These are phyloP conservation scores for Tanypteryx hageni DNA, from an alignment of 2,888 invertebrate species.

Conservation along the genomic window DNA sequence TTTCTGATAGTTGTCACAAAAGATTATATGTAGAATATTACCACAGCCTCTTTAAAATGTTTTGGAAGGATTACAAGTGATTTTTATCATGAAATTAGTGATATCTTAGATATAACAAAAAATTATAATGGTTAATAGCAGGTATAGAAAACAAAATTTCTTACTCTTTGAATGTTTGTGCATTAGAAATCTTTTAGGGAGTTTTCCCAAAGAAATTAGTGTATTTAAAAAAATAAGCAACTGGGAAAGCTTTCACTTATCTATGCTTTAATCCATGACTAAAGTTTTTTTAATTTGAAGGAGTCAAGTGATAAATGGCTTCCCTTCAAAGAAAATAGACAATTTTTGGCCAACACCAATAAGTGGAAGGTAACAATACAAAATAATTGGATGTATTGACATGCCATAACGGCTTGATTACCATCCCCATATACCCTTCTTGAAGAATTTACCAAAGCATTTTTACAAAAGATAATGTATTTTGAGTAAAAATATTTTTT, in stretches of 20 bases:
- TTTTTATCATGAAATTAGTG: conserved; percentile 15
- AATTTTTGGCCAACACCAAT: background rate
- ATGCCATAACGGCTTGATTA: conserved; percentile 38
- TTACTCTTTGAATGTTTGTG: background rate
- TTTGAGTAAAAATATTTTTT: conserved; percentile 53
- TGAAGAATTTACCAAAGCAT: conserved; percentile 29
- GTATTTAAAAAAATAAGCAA: background rate
- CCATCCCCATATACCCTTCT: conserved; percentile 9
- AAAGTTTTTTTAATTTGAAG: conserved; percentile 35
- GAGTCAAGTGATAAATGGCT: background rate
- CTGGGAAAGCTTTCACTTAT: conserved; percentile 23
- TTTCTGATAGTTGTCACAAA: background rate
- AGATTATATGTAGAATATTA: conserved; percentile 37
- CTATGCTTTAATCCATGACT: conserved; percentile 17
- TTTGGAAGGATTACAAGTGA: conserved; percentile 47
- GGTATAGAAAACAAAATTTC: background rate
- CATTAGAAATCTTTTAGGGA: background rate
- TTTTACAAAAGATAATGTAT: conserved; percentile 57
- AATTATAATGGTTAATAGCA: background rate
- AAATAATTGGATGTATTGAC: conserved; percentile 49
- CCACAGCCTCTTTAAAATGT: conserved; percentile 59
- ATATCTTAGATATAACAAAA: background rate
- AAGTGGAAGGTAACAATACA: conserved; percentile 9
- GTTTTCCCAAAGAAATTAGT: background rate
- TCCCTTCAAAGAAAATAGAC: conserved; percentile 41